phyloP scores from a whole-genome alignment of 1,140 invertebrate genomes.

The Linepithema humile region DNA sequence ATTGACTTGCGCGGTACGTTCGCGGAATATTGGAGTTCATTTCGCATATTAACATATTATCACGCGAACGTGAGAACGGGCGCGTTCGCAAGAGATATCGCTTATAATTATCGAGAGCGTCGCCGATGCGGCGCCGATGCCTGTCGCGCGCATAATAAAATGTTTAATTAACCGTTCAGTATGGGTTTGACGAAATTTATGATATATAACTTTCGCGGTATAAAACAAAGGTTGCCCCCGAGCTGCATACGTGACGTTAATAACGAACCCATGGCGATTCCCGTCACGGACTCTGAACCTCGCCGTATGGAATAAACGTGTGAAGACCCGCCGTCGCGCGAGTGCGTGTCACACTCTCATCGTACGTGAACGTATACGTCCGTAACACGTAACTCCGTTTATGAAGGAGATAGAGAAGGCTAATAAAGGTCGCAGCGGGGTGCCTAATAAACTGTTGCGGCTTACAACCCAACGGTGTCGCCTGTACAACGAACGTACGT shows the following conservation, averaged over 20 bases:
- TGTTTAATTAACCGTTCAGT: conserved; percentile 52
- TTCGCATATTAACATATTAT: conserved; percentile 47
- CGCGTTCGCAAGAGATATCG: conserved; percentile 21
- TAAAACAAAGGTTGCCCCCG: conserved; percentile 3
- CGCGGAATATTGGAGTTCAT: conserved; percentile 42
- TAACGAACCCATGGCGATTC: conserved; percentile 43
- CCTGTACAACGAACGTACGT: neutral
- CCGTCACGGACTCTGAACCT: conserved; percentile 42
- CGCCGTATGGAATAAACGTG: conserved; percentile 51
- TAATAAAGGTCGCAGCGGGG: conserved; percentile 78
- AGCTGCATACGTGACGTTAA: conserved; percentile 56
- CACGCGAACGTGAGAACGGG: conserved; percentile 35
- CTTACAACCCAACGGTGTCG: conserved; percentile 56
- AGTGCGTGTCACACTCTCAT: conserved; percentile 19
- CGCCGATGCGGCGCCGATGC: neutral
- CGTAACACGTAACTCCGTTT: conserved; percentile 53
- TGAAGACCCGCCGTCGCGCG: neutral
- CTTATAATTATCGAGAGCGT: neutral
- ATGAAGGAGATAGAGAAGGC: conserved; percentile 67
- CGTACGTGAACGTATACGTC: neutral
- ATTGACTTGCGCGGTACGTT: conserved; percentile 34
- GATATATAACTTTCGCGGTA: conserved; percentile 43
- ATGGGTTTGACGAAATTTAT: conserved; percentile 31
- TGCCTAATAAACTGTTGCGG: conserved; percentile 75
- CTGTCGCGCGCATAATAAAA: conserved; percentile 12